Evolutionary conservation across 2,797 vertebrate genomes (phyloP), one percentile per base, ranked within the genome.

Genomic region (Tragopan temminckii): DNA sequence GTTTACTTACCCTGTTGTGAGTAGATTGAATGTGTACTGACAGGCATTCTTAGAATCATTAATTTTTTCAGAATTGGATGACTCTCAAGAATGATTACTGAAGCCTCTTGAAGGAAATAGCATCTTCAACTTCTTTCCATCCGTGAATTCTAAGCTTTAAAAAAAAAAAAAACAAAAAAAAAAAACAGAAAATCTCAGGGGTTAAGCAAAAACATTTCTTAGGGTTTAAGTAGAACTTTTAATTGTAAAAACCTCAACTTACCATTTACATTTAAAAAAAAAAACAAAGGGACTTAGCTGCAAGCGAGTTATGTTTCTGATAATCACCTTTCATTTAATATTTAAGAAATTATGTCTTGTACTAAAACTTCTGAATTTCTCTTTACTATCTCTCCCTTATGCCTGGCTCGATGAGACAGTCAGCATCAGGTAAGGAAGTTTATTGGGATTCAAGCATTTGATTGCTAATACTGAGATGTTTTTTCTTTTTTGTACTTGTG

Each of bases 361-460:
- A 69, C 64, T 95, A 92, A 94, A 94, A 84, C 72, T 94, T 98
- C 91, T 98, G 72, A 97, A 97, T 97, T 95, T 97, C 91, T 98
- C 68, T 98, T 98, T 96, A 96, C 96, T 98, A 85, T 98, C 55
- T 98, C 96, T 98, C 97, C 97, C 95, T 98, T 98, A 98, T 98
- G 99, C 98, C 98, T 99, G 98, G 97, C 98, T 97, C 97, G 97
- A 96, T 96, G 97, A 98, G 97, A 97, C 98, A 99, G 98, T 97
- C 98, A 61, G 89, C 97, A 95, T 78, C 98, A 99, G 99, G 99
- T 99, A 98, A 99, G 99, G 97, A 90, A 86, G 84, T 55, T 89
- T 92, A 79, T 94, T 89, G 69, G 90, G 45, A 16, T 93, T 81
- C 23, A 76, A 69, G 48, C 23, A 64, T 80, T 52, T 77, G 43